phyloP scores from a whole-genome alignment of 2,797 vertebrate genomes.

The Podarcis lilfordi region DNA sequence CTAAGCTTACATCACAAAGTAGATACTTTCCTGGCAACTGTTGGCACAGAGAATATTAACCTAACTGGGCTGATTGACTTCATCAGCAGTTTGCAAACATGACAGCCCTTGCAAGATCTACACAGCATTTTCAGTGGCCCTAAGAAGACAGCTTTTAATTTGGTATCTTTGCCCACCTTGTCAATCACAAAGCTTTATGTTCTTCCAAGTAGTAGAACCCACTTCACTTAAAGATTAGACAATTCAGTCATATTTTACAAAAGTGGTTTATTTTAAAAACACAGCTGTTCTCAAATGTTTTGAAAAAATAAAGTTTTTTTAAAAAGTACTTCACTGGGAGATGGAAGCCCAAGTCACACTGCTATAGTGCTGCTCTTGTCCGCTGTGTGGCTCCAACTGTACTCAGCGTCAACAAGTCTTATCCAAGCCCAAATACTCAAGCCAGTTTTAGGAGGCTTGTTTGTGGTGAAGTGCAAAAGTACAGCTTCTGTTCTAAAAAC shows the following conservation, averaged over 20 bases:
- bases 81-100: neutral
- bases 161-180: neutral
- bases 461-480: neutral
- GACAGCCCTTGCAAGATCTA: neutral
- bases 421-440: neutral
- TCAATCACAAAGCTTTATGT: neutral
- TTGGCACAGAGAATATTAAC: neutral
- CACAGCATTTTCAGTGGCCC: neutral
- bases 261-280: neutral
- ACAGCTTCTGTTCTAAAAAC: neutral
- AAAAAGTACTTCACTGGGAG: neutral
- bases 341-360: neutral
- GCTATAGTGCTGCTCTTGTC: neutral
- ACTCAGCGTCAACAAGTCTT: neutral
- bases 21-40: neutral
- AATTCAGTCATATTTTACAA: neutral
- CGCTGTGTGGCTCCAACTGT: neutral
- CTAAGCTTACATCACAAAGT: no score
- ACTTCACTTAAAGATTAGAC: neutral
- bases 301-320: no score
- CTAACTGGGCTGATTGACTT: neutral
- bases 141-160: neutral
- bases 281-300: neutral
- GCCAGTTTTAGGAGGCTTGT: neutral
- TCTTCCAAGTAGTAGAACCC: neutral